Evolutionary conservation across 1,140 invertebrate genomes (phyloP).

Genomic region (Drosophila persimilis): DNA sequence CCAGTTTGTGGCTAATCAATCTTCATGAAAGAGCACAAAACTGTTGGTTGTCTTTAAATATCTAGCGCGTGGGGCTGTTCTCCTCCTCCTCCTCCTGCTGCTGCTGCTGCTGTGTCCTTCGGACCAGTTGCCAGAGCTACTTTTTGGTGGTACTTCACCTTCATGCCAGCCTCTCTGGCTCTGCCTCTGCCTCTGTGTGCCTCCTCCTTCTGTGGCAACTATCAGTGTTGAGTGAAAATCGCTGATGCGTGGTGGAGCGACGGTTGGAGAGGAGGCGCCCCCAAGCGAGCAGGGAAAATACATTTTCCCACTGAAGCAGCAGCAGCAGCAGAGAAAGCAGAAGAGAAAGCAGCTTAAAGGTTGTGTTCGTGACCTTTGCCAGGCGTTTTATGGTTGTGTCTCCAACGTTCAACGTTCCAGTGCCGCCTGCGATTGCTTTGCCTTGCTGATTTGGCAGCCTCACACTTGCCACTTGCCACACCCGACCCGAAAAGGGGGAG

Average conservation of each 20-base stretch:
- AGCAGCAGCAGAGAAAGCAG: conserved; percentile 6
- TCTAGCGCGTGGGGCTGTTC: not conserved
- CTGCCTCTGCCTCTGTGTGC: conserved; percentile 15
- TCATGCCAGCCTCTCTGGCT: conserved; percentile 6
- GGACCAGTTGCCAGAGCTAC: conserved; percentile 43
- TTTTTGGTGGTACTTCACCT: conserved; percentile 47
- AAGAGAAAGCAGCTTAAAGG: conserved; percentile 69
- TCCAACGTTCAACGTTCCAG: conserved; percentile 49
- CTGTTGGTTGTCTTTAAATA: conserved; percentile 2
- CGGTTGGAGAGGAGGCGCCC: not conserved
- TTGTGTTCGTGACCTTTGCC: conserved; percentile 79
- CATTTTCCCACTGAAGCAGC: conserved; percentile 43
- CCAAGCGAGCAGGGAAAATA: conserved; percentile 54
- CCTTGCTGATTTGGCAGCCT: conserved; percentile 69
- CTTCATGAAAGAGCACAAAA: conserved; percentile 31
- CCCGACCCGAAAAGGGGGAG: not conserved
- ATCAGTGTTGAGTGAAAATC: conserved; percentile 77
- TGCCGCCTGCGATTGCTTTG: conserved; percentile 61
- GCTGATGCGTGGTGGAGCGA: conserved; percentile 59
- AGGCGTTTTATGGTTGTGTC: conserved; percentile 73
- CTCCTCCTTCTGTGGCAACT: conserved; percentile 49
- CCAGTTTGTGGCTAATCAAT: conserved; percentile 64
- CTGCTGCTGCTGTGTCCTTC: conserved; percentile 13
- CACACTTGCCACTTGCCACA: conserved; percentile 8
- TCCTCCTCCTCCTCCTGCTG: too few species aligned